Evolutionary conservation across 1,140 invertebrate genomes (phyloP), one percentile per base, ranked within the genome.

Genomic region (Patella vulgata): DNA sequence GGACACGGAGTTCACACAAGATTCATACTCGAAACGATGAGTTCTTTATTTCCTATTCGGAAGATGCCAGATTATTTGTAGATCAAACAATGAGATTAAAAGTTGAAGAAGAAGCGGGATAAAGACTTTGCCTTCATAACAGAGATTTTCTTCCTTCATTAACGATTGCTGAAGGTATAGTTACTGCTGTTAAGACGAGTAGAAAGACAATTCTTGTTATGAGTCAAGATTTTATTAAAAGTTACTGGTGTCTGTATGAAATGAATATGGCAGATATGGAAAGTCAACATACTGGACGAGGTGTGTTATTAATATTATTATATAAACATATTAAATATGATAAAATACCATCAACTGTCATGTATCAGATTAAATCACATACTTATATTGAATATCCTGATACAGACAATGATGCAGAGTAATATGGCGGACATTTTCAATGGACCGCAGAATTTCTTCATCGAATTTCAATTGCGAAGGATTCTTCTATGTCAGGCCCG

Each of bases 171-270:
- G 87, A 89, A 68, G 86, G 87, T 61, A 88, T 91, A 50, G 75
- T 89, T 17, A 84, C 84, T 44, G 86, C 87, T 65, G 87, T 90
- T 39, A 84, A 87, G 19, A 84, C 85, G 50, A 89, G 89, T 74
- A 84, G 87, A 48, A 88, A 87, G 78, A 88, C 88, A 21, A 78
- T 91, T 39, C 78, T 90, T 25, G 75, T 90, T 19, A 82, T 91
- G 39, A 88, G 88, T 60, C 84, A 89, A 69, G 82, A 85, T 40
- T 90, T 89, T 71, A 84, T 87, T 0, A 86, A 86, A 63, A 90
- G 89, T 14, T 86, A 89, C 28, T 91, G 89, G 89, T 90, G 89
- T 71, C 68, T 86, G 47, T 90, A 88, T 86, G 89, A 91, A 74
- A 86, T 88, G 14, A 87, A 89, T 61, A 81, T 76, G 75, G 73